Evolutionary conservation across 2,113 vertebrate species (phyloP).

Genomic region (Megaleporinus macrocephalus): DNA sequence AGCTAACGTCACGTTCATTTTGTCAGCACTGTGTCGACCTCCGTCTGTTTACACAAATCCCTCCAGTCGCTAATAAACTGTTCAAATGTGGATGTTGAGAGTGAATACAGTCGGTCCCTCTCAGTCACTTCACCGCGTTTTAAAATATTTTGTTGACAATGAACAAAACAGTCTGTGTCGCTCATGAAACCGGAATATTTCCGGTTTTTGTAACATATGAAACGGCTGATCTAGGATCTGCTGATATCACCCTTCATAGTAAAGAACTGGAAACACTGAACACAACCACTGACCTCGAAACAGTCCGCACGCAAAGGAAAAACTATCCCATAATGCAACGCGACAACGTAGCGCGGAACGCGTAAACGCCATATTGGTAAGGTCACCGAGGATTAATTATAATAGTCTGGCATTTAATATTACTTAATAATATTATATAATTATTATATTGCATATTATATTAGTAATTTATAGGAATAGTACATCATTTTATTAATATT

Average conservation of each 20-base stretch:
- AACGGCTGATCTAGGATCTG: constrained; percentile 32
- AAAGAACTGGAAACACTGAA: neutral
- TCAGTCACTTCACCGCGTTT: neutral
- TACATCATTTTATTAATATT: too few relatives aligned
- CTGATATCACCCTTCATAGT: neutral
- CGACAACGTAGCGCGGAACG: neutral
- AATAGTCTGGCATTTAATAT: too few relatives aligned
- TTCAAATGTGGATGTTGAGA: too few relatives aligned
- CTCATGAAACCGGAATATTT: constrained; percentile 17
- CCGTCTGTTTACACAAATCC: neutral
- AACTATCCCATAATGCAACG: constrained; percentile 39
- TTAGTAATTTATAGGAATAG: too few relatives aligned
- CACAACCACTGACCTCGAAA: constrained; percentile 30
- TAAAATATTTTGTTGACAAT: constrained; percentile 34
- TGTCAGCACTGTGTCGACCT: constrained; percentile 30
- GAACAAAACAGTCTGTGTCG: constrained; percentile 9
- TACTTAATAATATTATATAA: too few relatives aligned
- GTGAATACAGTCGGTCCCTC: too few relatives aligned
- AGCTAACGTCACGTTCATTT: constrained; percentile 93
- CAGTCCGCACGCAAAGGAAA: neutral
- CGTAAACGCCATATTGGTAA: constrained; percentile 46
- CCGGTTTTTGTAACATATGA: constrained; percentile 8
- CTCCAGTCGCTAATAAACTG: neutral
- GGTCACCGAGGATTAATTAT: neutral
- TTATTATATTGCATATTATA: too few relatives aligned